Percentiles rank a stretch among this genome's conserved stretches.
phyloP scores from a whole-genome alignment of 2,113 vertebrate genomes.

The Pseudopodoces humilis region DNA sequence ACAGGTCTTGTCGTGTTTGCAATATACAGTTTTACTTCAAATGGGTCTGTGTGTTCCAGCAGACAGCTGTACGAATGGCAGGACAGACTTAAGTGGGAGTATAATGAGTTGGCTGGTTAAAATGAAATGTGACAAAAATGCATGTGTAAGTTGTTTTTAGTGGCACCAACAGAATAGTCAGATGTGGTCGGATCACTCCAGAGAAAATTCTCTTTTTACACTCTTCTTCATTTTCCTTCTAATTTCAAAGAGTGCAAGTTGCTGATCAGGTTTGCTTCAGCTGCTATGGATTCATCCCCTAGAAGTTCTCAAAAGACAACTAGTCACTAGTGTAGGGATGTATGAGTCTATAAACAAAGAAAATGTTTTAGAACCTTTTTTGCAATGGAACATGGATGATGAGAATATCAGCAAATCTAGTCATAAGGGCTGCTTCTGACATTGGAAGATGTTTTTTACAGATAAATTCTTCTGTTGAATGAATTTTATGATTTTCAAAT shows the following conservation, averaged over 20 bases:
- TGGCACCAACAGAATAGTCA: not conserved
- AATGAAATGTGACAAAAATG: conserved; percentile 48
- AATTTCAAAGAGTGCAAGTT: not conserved
- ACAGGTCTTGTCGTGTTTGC: not conserved
- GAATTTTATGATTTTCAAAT: not conserved
- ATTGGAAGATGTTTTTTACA: not conserved
- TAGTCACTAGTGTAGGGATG: not conserved
- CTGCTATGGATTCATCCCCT: not conserved
- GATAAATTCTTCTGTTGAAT: not conserved
- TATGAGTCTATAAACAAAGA: not conserved
- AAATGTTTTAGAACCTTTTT: not conserved
- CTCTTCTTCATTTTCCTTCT: not conserved
- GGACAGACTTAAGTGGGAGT: conserved; percentile 23
- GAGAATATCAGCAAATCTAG: not conserved
- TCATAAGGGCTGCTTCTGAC: not conserved
- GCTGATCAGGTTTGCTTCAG: not conserved
- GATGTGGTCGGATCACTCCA: not conserved
- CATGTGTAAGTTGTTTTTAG: not conserved
- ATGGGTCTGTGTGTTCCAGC: not conserved
- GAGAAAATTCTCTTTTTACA: not conserved
- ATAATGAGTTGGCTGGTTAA: conserved; percentile 14
- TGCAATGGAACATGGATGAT: not conserved
- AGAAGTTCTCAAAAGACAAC: not conserved
- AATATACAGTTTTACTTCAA: not conserved
- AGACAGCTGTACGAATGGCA: not conserved